phyloP scores from a whole-genome alignment of 37 sponge, comb jelly and placozoan species.

The Cladorhizidae sp. region DNA sequence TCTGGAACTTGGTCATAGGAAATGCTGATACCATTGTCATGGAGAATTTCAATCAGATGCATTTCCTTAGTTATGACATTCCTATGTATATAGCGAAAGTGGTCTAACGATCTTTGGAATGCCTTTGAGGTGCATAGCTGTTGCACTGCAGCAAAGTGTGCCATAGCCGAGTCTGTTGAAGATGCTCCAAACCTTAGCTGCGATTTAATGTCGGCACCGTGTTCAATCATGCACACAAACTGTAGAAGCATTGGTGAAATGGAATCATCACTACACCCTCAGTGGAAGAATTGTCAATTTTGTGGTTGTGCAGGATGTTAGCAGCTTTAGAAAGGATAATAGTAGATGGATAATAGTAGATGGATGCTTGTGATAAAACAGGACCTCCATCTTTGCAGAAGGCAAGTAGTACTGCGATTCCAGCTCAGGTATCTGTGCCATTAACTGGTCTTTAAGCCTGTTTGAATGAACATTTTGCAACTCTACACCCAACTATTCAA shows the following conservation, averaged over 20 bases:
- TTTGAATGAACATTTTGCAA: background rate
- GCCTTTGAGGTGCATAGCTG: background rate
- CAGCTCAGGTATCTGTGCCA: background rate
- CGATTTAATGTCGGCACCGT: too few relatives aligned
- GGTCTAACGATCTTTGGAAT: slow-evolving; percentile 1
- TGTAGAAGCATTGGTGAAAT: too few relatives aligned
- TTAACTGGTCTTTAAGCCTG: background rate
- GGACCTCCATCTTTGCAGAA: background rate
- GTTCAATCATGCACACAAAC: too few relatives aligned
- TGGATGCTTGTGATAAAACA: slow-evolving; percentile 1
- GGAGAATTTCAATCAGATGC: slow-evolving; percentile 27
- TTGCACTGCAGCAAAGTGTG: background rate
- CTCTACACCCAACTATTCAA: background rate
- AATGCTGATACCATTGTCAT: slow-evolving; percentile 30
- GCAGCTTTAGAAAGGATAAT: too few relatives aligned
- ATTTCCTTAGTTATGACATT: slow-evolving; percentile 23
- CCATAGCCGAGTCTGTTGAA: background rate
- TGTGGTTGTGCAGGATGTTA: too few relatives aligned
- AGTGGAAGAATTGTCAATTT: too few relatives aligned
- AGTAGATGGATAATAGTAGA: too few relatives aligned
- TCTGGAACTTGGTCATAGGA: slow-evolving; percentile 47
- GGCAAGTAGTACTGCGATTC: background rate
- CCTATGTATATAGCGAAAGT: background rate
- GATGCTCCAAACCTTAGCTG: background rate
- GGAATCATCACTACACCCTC: too few relatives aligned